A percentile compares a stretch with the other conserved stretches of the same genome.
These are phyloP conservation scores for Gallinago stenura DNA, from an alignment of 2,797 vertebrate genomes.

Conservation along the genomic window DNA sequence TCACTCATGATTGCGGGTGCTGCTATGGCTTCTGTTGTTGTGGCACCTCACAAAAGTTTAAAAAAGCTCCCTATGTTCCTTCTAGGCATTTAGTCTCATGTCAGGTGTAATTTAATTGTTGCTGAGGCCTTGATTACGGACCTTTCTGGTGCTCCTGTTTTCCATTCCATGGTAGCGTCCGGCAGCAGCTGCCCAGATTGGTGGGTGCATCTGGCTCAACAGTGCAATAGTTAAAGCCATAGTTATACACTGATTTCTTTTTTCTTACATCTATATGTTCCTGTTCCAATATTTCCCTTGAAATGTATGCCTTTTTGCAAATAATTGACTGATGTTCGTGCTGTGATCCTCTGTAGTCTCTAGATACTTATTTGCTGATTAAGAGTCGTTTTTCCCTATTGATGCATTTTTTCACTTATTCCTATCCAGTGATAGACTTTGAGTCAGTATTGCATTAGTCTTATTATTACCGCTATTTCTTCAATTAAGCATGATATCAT, in stretches of 20 bases:
- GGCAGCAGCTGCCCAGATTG: neutral
- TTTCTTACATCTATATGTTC: neutral
- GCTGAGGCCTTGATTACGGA: neutral
- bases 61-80: neutral
- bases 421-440: neutral
- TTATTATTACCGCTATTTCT: neutral
- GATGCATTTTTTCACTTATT: neutral
- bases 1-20: fast-evolving
- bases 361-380: neutral
- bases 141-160: neutral
- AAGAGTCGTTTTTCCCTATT: neutral
- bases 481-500: neutral
- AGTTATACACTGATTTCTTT: neutral
- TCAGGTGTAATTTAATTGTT: neutral
- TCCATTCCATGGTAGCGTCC: neutral
- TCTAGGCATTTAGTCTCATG: neutral
- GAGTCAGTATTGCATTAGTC: neutral
- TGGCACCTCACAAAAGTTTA: neutral
- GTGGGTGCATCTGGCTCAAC: neutral
- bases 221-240: too few species aligned
- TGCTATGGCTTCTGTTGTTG: neutral
- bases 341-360: neutral
- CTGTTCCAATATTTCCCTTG: neutral
- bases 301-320: neutral
- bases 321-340: neutral